A percentile compares a stretch with the other conserved stretches of the same genome.
Evolutionary conservation across 2,113 vertebrate genomes (phyloP).

Genomic region (Rhineura floridana): DNA sequence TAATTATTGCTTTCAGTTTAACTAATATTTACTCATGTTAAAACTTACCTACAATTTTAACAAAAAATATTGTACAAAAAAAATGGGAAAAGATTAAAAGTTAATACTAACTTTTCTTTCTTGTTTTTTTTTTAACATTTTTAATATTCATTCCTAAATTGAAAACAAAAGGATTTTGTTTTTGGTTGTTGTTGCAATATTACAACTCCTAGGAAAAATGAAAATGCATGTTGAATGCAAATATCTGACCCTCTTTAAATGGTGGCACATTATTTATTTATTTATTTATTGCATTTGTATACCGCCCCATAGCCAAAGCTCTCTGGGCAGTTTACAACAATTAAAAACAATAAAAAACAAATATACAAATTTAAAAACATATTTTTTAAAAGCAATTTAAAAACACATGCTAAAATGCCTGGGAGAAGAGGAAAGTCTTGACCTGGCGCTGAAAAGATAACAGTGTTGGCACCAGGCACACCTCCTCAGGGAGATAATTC

Average conservation of each 20-base stretch:
- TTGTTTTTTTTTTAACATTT: background rate
- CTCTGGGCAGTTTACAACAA: no score
- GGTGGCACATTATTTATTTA: background rate
- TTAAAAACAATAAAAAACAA: no score
- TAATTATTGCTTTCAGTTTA: background rate
- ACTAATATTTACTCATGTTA: background rate
- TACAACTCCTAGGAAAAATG: background rate
- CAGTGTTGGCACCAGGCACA: no score
- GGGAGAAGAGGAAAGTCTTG: no score
- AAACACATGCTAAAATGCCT: no score
- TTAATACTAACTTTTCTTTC: background rate
- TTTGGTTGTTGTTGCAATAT: background rate
- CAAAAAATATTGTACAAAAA: background rate
- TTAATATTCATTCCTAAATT: background rate
- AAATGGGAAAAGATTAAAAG: background rate
- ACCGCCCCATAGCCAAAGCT: no score
- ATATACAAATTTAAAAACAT: no score
- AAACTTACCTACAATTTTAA: background rate
- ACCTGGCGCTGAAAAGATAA: no score
- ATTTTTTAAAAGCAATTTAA: no score
- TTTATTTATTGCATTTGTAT: no score
- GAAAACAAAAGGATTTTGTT: background rate
- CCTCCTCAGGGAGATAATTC: no score
- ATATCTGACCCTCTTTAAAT: background rate
- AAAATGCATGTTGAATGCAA: background rate